A percentile compares a stretch with the other conserved stretches of the same genome.
Conservation (phyloP, 2,888 invertebrate genomes). For the Erynnis tages region DNA sequence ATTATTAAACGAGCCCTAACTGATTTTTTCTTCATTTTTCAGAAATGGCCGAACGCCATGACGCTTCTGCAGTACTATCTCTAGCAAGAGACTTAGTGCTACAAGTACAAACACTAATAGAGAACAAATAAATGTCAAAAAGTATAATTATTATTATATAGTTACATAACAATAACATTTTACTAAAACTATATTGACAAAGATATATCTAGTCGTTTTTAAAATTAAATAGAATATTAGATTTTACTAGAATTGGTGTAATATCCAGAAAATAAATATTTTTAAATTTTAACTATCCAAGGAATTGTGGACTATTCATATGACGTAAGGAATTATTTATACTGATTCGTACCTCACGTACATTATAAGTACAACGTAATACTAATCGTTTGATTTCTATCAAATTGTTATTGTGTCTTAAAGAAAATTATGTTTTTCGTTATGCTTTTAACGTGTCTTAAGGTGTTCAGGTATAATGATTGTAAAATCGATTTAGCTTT, state of each 20-base stretch:
- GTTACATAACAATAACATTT: no score
- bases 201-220: slow-evolving; percentile 17
- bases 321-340: slow-evolving; percentile 14
- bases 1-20: neutral
- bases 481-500: neutral
- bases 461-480: neutral
- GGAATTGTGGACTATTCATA: slow-evolving; percentile 13
- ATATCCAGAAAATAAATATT: slow-evolving; percentile 14
- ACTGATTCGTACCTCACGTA: slow-evolving; percentile 8
- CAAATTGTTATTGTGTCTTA: slow-evolving; percentile 6
- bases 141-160: neutral
- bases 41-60: slow-evolving; percentile 99
- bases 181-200: no score
- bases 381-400: slow-evolving; percentile 12
- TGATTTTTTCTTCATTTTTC: slow-evolving; percentile 47
- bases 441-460: slow-evolving; percentile 10
- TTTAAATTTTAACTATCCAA: slow-evolving; percentile 6
- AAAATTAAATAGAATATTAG: slow-evolving; percentile 22
- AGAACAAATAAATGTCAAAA: slow-evolving; percentile 89
- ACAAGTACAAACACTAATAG: slow-evolving; percentile 94
- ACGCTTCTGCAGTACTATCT: slow-evolving; percentile 90
- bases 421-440: neutral
- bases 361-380: slow-evolving; percentile 6
- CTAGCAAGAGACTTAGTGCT: slow-evolving; percentile 93
- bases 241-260: slow-evolving; percentile 23